Percentiles rank a stretch among this genome's conserved stretches.
Conservation (phyloP, 1,140 invertebrate genomes). For the Hyles vespertilio region DNA sequence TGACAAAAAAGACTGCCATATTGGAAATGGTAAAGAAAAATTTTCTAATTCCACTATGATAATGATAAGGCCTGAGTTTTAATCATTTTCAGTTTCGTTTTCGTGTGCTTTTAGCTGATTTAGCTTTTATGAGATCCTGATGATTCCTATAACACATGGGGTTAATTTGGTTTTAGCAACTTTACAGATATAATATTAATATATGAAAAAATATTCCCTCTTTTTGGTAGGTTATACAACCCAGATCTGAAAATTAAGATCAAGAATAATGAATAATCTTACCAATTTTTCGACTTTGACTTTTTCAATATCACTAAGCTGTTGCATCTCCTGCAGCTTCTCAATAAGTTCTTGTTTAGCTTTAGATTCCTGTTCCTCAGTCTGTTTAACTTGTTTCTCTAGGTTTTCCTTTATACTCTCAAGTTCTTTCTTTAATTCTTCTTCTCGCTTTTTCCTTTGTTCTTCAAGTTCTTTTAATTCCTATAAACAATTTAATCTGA, state of each 20-base stretch:
- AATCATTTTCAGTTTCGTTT: too few relatives aligned
- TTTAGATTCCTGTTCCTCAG: constrained; percentile 64
- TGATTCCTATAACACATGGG: too few relatives aligned
- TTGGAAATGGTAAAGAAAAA: too few relatives aligned
- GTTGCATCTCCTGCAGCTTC: constrained; percentile 71
- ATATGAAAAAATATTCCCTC: too few relatives aligned
- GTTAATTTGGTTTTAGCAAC: too few relatives aligned
- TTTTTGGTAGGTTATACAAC: too few relatives aligned
- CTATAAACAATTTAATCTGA: constrained; percentile 25
- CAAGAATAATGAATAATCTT: constrained; percentile 10
- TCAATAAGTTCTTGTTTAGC: constrained; percentile 65
- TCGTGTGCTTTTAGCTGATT: too few relatives aligned
- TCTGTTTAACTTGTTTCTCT: constrained; percentile 66
- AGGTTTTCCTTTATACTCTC: constrained; percentile 70
- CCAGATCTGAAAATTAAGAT: not conserved
- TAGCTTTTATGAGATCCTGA: too few relatives aligned
- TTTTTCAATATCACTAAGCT: constrained; percentile 69
- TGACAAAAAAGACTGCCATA: too few relatives aligned
- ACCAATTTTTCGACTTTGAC: constrained; percentile 66
- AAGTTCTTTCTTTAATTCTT: constrained; percentile 44
- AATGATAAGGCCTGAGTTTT: too few relatives aligned
- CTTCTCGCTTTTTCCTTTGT: constrained; percentile 47
- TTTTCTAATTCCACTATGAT: too few relatives aligned
- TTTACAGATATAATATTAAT: too few relatives aligned
- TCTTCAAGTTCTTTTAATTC: constrained; percentile 51